phyloP scores from a whole-genome alignment of 2,113 vertebrate genomes.

The Forbesichthys agassizii region DNA sequence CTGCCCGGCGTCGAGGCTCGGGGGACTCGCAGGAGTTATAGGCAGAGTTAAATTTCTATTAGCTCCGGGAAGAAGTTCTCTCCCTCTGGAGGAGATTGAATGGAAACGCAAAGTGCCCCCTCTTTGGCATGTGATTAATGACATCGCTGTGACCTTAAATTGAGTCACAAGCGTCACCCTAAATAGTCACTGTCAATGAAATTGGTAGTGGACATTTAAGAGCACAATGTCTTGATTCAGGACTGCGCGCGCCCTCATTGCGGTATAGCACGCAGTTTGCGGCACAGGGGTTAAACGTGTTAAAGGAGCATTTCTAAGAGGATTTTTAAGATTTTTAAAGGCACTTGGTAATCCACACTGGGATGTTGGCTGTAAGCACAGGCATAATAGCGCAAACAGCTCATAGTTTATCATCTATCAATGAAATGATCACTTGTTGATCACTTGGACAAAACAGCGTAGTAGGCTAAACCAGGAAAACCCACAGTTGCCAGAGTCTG shows the following conservation, averaged over 20 bases:
- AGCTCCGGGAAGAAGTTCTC: constrained; percentile 69
- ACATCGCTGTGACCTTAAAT: constrained; percentile 60
- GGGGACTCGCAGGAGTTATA: constrained; percentile 74
- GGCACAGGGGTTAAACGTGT: constrained; percentile 31
- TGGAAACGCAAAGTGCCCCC: constrained; percentile 60
- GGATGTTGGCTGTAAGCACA: constrained; percentile 10
- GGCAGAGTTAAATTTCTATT: constrained; percentile 80
- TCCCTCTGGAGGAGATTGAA: constrained; percentile 63
- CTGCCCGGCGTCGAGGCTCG: constrained; percentile 61
- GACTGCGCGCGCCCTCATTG: constrained; percentile 19
- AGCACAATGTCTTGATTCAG: constrained; percentile 50
- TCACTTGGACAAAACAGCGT: too few relatives aligned
- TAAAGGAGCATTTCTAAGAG: constrained; percentile 32
- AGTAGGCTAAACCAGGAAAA: too few relatives aligned
- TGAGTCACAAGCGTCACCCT: constrained; percentile 52
- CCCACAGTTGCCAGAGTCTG: too few relatives aligned
- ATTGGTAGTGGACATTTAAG: constrained; percentile 50
- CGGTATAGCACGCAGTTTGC: constrained; percentile 39
- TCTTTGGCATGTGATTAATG: constrained; percentile 71
- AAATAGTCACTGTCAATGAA: constrained; percentile 59
- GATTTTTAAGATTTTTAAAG: constrained; percentile 6
- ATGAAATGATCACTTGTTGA: background rate
- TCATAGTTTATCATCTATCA: constrained; percentile 4
- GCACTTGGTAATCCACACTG: constrained; percentile 24
- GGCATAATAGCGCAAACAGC: constrained; percentile 28